Conservation (phyloP, 2,888 invertebrate genomes). For the Morpho helenor region DNA sequence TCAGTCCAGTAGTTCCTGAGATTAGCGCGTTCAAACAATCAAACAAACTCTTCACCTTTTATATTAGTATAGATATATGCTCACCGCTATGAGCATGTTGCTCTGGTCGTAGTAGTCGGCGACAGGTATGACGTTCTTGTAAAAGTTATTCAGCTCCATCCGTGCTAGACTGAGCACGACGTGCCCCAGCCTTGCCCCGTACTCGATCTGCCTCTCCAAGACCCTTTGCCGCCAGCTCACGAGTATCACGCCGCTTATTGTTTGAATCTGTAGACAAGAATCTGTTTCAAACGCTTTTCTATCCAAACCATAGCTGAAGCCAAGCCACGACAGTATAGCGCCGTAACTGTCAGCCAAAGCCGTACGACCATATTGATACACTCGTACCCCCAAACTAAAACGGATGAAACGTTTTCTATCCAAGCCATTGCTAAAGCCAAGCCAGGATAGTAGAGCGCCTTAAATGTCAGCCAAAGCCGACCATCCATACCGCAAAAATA, state of each 20-base stretch:
- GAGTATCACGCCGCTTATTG: conserved; percentile 90
- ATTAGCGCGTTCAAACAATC: no score
- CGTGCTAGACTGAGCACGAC: conserved; percentile 88
- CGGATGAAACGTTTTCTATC: no score
- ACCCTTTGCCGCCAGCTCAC: conserved; percentile 93
- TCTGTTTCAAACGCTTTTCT: not conserved
- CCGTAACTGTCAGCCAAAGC: no score
- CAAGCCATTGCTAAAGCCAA: no score
- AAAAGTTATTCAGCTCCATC: conserved; percentile 94
- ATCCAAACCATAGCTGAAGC: no score
- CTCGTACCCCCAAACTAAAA: no score
- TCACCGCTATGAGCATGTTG: conserved; percentile 81
- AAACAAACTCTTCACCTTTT: not conserved
- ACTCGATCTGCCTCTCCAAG: conserved; percentile 92
- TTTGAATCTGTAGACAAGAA: conserved; percentile 84
- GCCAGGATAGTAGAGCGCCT: no score
- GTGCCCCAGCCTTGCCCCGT: conserved; percentile 93
- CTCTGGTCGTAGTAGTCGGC: conserved; percentile 94
- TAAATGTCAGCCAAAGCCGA: no score
- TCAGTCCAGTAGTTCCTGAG: no score
- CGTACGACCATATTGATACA: no score
- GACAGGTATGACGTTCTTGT: conserved; percentile 91
- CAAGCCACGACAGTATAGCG: no score
- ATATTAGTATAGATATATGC: conserved; percentile 26
- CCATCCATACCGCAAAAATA: no score